Conservation (phyloP, 2,797 vertebrate genomes). For the Acanthurus leucopareius region DNA sequence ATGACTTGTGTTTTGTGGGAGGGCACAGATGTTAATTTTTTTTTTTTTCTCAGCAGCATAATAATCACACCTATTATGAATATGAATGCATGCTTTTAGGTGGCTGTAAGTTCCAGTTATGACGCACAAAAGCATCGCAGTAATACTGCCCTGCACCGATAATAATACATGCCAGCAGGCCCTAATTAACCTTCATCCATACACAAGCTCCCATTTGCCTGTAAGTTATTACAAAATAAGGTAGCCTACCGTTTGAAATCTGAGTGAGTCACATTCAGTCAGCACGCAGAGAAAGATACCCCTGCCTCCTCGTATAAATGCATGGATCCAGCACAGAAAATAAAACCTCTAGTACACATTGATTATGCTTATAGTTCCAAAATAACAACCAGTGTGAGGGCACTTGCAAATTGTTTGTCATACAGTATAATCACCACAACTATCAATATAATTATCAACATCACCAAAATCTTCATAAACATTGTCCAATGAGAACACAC, state of each 20-base stretch:
- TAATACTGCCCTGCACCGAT: constrained; percentile 58
- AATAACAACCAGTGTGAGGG: constrained; percentile 84
- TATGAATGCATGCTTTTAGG: constrained; percentile 76
- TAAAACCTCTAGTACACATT: constrained; percentile 76
- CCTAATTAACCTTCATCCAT: constrained; percentile 46
- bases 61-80: constrained; percentile 67
- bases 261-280: constrained; percentile 83
- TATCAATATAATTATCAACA: constrained; percentile 81
- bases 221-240: constrained; percentile 58
- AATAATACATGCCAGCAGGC: constrained; percentile 69
- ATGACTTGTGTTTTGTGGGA: constrained; percentile 44
- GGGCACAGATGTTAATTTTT: constrained; percentile 37
- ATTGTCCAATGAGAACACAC: constrained; percentile 80
- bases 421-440: constrained; percentile 82
- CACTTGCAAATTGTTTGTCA: constrained; percentile 83
- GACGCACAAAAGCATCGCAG: constrained; percentile 69
- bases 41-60: constrained; percentile 57
- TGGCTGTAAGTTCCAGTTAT: constrained; percentile 68
- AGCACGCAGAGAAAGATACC: constrained; percentile 66
- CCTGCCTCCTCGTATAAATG: constrained; percentile 76
- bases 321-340: constrained; percentile 80
- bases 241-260: constrained; percentile 57
- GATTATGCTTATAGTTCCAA: constrained; percentile 80
- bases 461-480: constrained; percentile 83
- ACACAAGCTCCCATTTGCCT: constrained; percentile 63